These are phyloP conservation scores for Rhinoraja longicauda DNA, from an alignment of 2,797 vertebrate species.

Conservation along the genomic window DNA sequence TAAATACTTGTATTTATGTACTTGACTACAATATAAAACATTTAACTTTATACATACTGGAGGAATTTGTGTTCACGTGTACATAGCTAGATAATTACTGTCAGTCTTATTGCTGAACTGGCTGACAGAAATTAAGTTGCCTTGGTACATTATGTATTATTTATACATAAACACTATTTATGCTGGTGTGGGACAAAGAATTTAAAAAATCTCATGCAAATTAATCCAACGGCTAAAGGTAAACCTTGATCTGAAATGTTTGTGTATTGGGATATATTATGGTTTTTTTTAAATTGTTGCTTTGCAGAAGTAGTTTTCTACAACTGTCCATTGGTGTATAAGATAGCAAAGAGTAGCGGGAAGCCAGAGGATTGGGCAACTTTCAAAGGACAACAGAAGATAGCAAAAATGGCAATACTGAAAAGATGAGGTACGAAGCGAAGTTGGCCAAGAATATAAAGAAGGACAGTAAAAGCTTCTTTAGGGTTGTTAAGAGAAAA, in stretches of 20 bases:
- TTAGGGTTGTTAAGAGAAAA: too few species aligned
- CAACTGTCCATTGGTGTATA: background rate
- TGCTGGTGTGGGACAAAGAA: background rate
- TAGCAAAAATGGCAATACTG: too few species aligned
- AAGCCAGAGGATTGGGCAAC: too few species aligned
- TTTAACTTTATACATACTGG: background rate
- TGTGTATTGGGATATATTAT: background rate
- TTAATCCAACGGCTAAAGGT: background rate
- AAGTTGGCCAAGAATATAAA: too few species aligned
- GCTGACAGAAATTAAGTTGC: too few species aligned
- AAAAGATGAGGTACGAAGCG: too few species aligned
- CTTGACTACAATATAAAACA: background rate
- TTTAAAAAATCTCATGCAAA: background rate
- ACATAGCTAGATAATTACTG: too few species aligned
- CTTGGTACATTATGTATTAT: background rate
- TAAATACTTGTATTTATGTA: background rate
- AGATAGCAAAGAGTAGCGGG: too few species aligned
- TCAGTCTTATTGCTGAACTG: background rate
- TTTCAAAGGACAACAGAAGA: too few species aligned
- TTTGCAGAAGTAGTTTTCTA: background rate
- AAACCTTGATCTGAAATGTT: background rate
- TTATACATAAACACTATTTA: background rate
- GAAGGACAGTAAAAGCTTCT: too few species aligned
- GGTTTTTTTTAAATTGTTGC: background rate
- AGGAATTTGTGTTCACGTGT: background rate